Conservation (phyloP, 2,888 invertebrate genomes). For the Lymantria monacha region DNA sequence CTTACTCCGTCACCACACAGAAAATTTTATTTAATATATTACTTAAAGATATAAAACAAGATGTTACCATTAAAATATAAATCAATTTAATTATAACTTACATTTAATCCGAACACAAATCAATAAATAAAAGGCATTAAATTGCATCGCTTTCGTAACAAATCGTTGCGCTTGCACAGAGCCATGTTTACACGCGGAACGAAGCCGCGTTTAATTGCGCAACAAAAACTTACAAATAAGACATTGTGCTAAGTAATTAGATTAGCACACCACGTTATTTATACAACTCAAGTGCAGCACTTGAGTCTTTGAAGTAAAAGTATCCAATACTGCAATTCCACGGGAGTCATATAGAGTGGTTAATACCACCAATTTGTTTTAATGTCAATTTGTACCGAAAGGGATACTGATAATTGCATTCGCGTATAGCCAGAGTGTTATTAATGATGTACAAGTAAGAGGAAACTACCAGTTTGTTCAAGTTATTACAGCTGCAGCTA, state of each 20-base stretch:
- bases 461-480: constrained; percentile 26
- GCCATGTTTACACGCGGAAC: constrained; percentile 58
- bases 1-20: too few relatives aligned
- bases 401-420: constrained; percentile 51
- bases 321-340: constrained; percentile 10
- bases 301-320: constrained; percentile 22
- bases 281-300: constrained; percentile 26
- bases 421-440: constrained; percentile 33
- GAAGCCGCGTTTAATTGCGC: constrained; percentile 63
- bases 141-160: constrained; percentile 43
- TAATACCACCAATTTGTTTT: constrained; percentile 48
- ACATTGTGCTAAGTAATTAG: constrained; percentile 79
- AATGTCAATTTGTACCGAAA: constrained; percentile 48
- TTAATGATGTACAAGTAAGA: constrained; percentile 36
- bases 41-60: background rate
- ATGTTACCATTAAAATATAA: constrained; percentile 1
- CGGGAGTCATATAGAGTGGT: constrained; percentile 46
- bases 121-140: constrained; percentile 36
- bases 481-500: constrained; percentile 19
- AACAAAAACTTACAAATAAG: constrained; percentile 75
- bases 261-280: constrained; percentile 70
- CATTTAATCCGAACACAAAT: constrained; percentile 33
- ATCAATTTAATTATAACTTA: constrained; percentile 31
- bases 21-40: too few relatives aligned
- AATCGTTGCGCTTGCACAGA: constrained; percentile 46